Conservation (phyloP, 2,888 invertebrate genomes). For the Deladenus siricidicola region DNA sequence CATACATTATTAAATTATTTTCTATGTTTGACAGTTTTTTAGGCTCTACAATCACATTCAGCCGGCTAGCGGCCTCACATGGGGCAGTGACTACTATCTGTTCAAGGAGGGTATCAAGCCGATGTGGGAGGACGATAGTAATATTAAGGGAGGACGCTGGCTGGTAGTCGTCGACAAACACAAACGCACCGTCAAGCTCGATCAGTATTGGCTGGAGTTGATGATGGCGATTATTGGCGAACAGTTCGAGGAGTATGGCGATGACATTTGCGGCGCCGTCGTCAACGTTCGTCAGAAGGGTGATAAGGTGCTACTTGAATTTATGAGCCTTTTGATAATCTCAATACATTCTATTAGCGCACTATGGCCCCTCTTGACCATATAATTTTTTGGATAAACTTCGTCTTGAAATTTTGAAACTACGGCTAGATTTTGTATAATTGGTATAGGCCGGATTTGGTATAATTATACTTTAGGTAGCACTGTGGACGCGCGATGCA, state of each 20-base stretch:
- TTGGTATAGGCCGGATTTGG: no score
- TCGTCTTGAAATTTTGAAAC: no score
- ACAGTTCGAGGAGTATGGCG: slow-evolving; percentile 71
- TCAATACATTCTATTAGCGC: no score
- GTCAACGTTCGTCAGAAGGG: slow-evolving; percentile 84
- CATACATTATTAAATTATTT: background rate
- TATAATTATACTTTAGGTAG: slow-evolving; percentile 59
- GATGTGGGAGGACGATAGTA: slow-evolving; percentile 92
- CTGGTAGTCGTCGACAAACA: slow-evolving; percentile 63
- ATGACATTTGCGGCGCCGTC: slow-evolving; percentile 90
- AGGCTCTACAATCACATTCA: slow-evolving; percentile 59
- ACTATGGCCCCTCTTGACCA: no score
- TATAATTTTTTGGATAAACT: no score
- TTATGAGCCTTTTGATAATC: background rate
- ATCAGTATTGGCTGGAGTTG: slow-evolving; percentile 52
- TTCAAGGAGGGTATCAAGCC: slow-evolving; percentile 70
- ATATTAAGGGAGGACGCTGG: slow-evolving; percentile 85
- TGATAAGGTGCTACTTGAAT: slow-evolving; percentile 65
- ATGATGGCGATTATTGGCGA: slow-evolving; percentile 77
- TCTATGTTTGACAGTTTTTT: slow-evolving; percentile 15
- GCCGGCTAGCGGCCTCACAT: slow-evolving; percentile 67
- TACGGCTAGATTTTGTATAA: no score
- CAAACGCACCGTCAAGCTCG: slow-evolving; percentile 36
- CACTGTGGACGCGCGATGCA: slow-evolving; percentile 84
- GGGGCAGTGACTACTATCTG: slow-evolving; percentile 71